Evolutionary conservation across 1,140 invertebrate genomes (phyloP).

Genomic region (silkworm (Bombyx mori)): DNA sequence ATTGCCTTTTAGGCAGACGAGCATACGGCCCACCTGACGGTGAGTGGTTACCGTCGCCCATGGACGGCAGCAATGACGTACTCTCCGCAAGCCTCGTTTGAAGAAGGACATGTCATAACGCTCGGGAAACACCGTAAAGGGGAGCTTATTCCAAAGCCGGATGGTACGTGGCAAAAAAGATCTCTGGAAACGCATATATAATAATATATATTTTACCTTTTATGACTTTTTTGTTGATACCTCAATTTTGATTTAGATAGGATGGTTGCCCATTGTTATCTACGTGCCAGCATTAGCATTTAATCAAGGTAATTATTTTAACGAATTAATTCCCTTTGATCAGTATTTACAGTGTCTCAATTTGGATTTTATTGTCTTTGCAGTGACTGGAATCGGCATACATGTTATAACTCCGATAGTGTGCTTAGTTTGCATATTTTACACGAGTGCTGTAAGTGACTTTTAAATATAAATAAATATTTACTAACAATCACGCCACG

Average conservation of each 20-base stretch:
- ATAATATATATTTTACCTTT: constrained; percentile 2
- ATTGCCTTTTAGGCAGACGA: not conserved
- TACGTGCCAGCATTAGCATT: constrained; percentile 83
- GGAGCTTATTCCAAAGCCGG: too few relatives aligned
- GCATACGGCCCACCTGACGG: too few relatives aligned
- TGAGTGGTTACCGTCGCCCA: too few relatives aligned
- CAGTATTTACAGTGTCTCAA: constrained; percentile 3
- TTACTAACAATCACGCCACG: too few relatives aligned
- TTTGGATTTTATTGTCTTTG: constrained; percentile 19
- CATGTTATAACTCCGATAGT: constrained; percentile 87
- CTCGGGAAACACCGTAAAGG: too few relatives aligned
- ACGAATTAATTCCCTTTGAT: not conserved
- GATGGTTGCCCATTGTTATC: constrained; percentile 80
- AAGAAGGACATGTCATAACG: too few relatives aligned
- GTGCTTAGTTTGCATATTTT: constrained; percentile 92
- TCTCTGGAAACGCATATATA: not conserved
- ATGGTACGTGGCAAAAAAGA: too few relatives aligned
- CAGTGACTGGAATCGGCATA: constrained; percentile 89
- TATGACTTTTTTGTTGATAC: constrained; percentile 66
- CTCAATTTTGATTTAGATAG: constrained; percentile 70
- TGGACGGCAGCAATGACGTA: too few relatives aligned
- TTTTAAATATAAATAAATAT: too few relatives aligned
- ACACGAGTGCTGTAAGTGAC: constrained; percentile 87
- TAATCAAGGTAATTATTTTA: constrained; percentile 75
- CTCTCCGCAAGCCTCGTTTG: too few relatives aligned